phyloP scores from a whole-genome alignment of 2,113 vertebrate genomes.

The Misgurnus mizolepis region DNA sequence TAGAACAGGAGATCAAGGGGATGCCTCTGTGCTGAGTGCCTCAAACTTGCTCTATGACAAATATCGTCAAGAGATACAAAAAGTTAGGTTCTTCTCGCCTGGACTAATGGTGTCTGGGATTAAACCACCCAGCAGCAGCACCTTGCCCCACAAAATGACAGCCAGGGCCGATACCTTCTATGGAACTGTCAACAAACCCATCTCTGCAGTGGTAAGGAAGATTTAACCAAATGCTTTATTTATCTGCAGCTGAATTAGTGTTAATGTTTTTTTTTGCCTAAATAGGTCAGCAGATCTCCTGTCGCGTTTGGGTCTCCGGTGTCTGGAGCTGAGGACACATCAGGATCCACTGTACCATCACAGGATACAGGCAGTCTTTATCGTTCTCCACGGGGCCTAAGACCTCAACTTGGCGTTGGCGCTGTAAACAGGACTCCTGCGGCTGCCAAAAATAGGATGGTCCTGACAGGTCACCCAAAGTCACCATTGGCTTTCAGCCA shows the following conservation, averaged over 20 bases:
- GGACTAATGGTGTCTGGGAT: slow-evolving; percentile 82
- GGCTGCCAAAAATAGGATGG: slow-evolving; percentile 79
- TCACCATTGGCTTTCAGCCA: slow-evolving; percentile 80
- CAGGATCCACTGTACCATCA: slow-evolving; percentile 55
- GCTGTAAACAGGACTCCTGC: slow-evolving; percentile 83
- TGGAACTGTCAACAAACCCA: slow-evolving; percentile 73
- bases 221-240: too few species aligned
- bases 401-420: slow-evolving; percentile 88
- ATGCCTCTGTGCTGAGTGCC: slow-evolving; percentile 71
- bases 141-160: slow-evolving; percentile 78
- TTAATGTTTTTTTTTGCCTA: too few species aligned
- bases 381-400: slow-evolving; percentile 86
- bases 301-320: slow-evolving; percentile 54
- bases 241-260: too few species aligned
- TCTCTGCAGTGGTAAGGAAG: slow-evolving; percentile 62
- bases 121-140: slow-evolving; percentile 83
- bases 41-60: slow-evolving; percentile 83
- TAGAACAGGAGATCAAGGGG: slow-evolving; percentile 68
- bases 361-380: slow-evolving; percentile 77
- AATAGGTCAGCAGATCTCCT: slow-evolving; percentile 31
- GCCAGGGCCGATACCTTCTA: slow-evolving; percentile 79
- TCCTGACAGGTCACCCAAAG: slow-evolving; percentile 78
- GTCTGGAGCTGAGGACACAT: slow-evolving; percentile 56
- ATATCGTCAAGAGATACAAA: slow-evolving; percentile 87
- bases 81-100: slow-evolving; percentile 74